Evolutionary conservation across 1,140 invertebrate species (phyloP), one percentile per base, ranked within the genome.

Genomic region (Dreissena polymorpha): DNA sequence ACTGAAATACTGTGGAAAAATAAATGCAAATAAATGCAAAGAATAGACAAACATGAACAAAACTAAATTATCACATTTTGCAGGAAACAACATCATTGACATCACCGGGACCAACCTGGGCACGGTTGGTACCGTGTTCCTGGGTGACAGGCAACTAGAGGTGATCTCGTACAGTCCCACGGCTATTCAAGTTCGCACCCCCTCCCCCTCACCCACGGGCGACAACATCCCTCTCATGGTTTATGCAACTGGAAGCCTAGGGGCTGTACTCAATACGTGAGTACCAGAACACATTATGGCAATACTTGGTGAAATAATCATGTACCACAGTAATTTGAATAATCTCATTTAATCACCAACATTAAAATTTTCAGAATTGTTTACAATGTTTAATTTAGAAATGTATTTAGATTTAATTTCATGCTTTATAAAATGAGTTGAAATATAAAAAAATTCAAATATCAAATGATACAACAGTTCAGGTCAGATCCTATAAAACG

Each of bases 61-160:
- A 2, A 2, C 39, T 39, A 39, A n/a, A n/a, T n/a, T n/a, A 39
- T 39, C 39, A 39, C 39, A 39, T 39, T 39, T 39, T 50, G 10
- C 79, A 89, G 88, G 86, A 60, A 83, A 79, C 12, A 79, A 84
- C 12, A 69, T 23, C 25, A 71, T 89, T 27, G 84, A 76, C 53
- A 89, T 90, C n/a, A 53, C 50, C 13, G 89, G 89, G 10, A 82
- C 69, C 16, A 83, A 85, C 50, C 78, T 90, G 16, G 85, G 85
- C 0, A 73, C 63, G 50, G 29, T 21, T n/a, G 73, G 18, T 0
- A 29, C 60, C 8, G 64, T 67, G 16, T 67, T 64, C 21, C 29
- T 77, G 10, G 64, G 39, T 50, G 57, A 51, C 10, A 53, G 10
- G 8, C 8, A 50, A 23, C 29, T 77, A 5, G 60, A 63, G 25